A percentile compares a stretch with the other conserved stretches of the same genome.
Conservation (phyloP, 2,113 vertebrate species). For the Solenodon paradoxus region DNA sequence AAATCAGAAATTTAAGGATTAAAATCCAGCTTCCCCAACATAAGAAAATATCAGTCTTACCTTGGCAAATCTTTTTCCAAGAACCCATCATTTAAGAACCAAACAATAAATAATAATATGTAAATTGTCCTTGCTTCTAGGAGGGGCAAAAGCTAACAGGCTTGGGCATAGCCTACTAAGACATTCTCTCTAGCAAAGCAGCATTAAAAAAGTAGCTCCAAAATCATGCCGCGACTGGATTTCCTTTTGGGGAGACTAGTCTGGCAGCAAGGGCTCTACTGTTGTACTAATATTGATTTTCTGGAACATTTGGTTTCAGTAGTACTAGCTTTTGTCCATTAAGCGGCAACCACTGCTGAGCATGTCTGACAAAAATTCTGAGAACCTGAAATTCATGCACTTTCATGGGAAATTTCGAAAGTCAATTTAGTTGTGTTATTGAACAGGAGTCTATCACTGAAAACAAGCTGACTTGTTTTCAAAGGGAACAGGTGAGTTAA, state of each 20-base stretch:
- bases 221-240: background rate
- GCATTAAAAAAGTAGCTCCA: conserved; percentile 34
- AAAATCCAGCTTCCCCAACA: background rate
- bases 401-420: conserved; percentile 50
- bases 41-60: conserved; percentile 28
- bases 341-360: conserved; percentile 30
- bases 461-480: background rate
- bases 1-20: background rate
- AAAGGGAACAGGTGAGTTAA: background rate
- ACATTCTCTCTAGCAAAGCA: background rate
- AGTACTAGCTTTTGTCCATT: conserved; percentile 34
- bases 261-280: conserved; percentile 34
- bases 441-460: conserved; percentile 26
- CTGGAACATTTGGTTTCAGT: background rate
- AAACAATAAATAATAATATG: conserved; percentile 44
- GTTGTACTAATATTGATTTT: background rate
- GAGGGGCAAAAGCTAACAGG: background rate
- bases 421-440: conserved; percentile 27
- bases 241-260: conserved; percentile 26
- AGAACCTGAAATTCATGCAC: conserved; percentile 39
- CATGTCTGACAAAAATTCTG: conserved; percentile 45
- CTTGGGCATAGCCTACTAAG: background rate
- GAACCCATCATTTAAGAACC: background rate
- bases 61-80: background rate
- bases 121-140: conserved; percentile 4